Evolutionary conservation across 2,888 invertebrate species (phyloP), one percentile per base, ranked within the genome.

Genomic region (Pyrocoelia pectoralis): DNA sequence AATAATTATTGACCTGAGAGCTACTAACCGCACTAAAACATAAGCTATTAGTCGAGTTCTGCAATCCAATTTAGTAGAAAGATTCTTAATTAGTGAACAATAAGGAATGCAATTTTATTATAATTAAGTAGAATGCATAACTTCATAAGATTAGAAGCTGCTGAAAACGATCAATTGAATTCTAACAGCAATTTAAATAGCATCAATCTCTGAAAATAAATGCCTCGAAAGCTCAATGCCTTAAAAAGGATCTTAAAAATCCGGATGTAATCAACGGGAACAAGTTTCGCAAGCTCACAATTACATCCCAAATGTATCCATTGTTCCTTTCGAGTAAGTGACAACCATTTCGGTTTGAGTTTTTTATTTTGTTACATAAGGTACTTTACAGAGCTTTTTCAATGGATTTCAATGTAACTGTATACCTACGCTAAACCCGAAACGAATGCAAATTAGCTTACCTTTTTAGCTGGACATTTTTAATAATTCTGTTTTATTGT

Each of bases 391-490:
- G 52, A 14, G 14, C 14, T 41, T 41, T 50, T 65, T 65, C 41
- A 28, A 51, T 51, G 51, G 57, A 54, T 65, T 65, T 65, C 61
- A 59, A 65, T 61, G 54, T 49, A 61, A 56, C 64, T 50, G 50
- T 56, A 59, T 63, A 60, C 46, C 14, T 29, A 24, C 19, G 46
- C 41, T 56, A 51, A 59, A 52, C 56, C 52, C 49, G 61, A 40
- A 52, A 48, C 54, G 55, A 58, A 61, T 68, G 65, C 56, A 60
- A 65, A 62, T 65, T 46, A 41, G 57, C 52, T 61, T 62, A 59
- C 60, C 60, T 67, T 68, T 67, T 57, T 17, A 65, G 65, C 71
- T 71, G 71, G 71, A 69, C 69, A 72, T 67, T 68, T 33, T 72
- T 68, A 67, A 59, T 60, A 60, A 68, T 68, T 68, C 33, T 24